These are phyloP conservation scores for Epicampocera succincta DNA, from an alignment of 2,888 invertebrate genomes.

Conservation along the genomic window DNA sequence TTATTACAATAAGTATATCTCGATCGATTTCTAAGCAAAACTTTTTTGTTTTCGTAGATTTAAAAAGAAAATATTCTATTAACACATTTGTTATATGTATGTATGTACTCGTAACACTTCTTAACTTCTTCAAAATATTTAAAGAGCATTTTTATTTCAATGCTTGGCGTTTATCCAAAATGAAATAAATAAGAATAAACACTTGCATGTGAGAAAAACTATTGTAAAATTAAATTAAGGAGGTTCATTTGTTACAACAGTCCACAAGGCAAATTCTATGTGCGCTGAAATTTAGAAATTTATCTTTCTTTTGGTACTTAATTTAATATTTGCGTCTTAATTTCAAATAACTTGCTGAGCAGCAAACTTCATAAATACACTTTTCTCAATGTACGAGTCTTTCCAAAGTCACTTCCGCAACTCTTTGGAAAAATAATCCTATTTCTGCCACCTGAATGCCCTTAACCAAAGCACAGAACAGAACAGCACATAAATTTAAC, in stretches of 20 bases:
- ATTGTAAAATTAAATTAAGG: constrained; percentile 1
- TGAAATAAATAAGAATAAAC: constrained; percentile 23
- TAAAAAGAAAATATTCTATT: constrained; percentile 22
- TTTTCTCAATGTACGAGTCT: not conserved
- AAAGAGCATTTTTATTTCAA: constrained; percentile 17
- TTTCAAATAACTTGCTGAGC: no score
- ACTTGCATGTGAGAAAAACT: not conserved
- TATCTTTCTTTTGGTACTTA: no score
- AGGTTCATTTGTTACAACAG: not conserved
- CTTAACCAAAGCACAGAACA: not conserved
- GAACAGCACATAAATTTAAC: not conserved
- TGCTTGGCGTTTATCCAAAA: constrained; percentile 51
- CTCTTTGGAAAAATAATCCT: not conserved
- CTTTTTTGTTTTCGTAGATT: constrained; percentile 5
- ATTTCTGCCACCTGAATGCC: constrained; percentile 5
- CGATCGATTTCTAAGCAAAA: no score
- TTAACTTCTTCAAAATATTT: not conserved
- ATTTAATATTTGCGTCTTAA: no score
- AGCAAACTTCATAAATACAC: not conserved
- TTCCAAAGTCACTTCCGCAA: not conserved
- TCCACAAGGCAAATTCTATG: no score
- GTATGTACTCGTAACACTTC: no score
- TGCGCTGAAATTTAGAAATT: no score
- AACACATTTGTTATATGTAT: no score
- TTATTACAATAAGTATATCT: no score